A percentile compares a stretch with the other conserved stretches of the same genome.
phyloP scores from a whole-genome alignment of 2,888 invertebrate species.

The Plagiodera versicolora region DNA sequence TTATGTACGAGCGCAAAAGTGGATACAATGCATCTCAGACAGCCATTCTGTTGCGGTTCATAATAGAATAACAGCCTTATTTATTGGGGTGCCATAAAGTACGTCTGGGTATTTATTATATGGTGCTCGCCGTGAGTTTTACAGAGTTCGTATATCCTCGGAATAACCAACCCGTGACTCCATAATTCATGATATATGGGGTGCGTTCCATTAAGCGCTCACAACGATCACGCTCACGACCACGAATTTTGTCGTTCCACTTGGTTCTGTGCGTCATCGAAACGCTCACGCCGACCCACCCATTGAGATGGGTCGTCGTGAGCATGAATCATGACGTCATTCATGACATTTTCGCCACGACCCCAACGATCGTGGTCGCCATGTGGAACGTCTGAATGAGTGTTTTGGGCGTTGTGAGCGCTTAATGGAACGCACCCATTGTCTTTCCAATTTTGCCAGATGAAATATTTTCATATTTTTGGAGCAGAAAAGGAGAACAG shows the following conservation, averaged over 20 bases:
- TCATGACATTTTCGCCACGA: too few species aligned
- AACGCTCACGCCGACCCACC: too few species aligned
- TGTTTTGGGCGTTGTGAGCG: too few species aligned
- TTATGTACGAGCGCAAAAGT: slow-evolving; percentile 35
- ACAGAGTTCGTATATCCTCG: slow-evolving; percentile 47
- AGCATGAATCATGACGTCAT: too few species aligned
- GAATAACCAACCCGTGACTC: slow-evolving; percentile 46
- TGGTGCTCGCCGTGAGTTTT: slow-evolving; percentile 49
- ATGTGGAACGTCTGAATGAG: too few species aligned
- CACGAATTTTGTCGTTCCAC: too few species aligned
- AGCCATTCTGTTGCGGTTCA: slow-evolving; percentile 49
- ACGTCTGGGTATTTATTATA: slow-evolving; percentile 53
- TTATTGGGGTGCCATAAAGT: slow-evolving; percentile 53
- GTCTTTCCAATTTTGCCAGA: slow-evolving; percentile 43
- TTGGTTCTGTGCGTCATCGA: too few species aligned
- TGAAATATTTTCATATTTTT: slow-evolving; percentile 35
- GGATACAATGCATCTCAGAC: slow-evolving; percentile 44
- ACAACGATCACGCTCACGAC: too few species aligned
- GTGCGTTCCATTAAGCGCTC: too few species aligned
- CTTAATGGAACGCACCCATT: too few species aligned
- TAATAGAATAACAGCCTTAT: slow-evolving; percentile 55
- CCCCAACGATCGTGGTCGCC: too few species aligned
- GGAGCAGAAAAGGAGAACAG: slow-evolving; percentile 23
- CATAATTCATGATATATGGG: slow-evolving; percentile 50
- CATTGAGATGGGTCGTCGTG: too few species aligned